Conservation (phyloP, 2,888 invertebrate species). For the Nebria salina region DNA sequence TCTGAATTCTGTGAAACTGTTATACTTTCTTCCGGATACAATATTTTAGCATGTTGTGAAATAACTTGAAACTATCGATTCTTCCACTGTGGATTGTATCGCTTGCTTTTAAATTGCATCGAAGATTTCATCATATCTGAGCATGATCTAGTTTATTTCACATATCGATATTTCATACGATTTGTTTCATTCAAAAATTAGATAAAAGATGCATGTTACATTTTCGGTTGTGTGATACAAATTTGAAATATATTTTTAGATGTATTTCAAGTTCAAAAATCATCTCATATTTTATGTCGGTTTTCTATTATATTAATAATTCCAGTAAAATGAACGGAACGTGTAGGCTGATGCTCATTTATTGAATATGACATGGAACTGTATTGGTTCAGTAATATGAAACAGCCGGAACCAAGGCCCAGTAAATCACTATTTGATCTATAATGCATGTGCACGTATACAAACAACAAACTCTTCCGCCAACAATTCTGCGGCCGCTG, state of each 20-base stretch:
- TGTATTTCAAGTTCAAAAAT: no score
- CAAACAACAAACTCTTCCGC: not conserved
- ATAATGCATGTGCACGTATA: constrained; percentile 4
- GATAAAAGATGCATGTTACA: no score
- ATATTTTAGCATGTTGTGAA: not conserved
- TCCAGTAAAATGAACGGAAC: not conserved
- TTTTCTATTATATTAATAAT: not conserved
- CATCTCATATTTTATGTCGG: no score
- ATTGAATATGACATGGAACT: not conserved
- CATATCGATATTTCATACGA: no score
- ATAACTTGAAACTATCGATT: not conserved
- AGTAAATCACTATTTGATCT: constrained; percentile 16
- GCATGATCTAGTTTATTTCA: not conserved
- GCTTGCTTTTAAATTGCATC: not conserved
- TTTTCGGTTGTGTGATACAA: no score
- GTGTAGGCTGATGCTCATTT: not conserved
- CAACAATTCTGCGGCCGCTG: not conserved
- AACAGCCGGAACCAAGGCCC: not conserved
- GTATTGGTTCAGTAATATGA: not conserved
- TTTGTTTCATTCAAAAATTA: no score
- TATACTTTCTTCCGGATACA: constrained; percentile 1
- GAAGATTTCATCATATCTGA: not conserved
- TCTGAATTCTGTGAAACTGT: not conserved
- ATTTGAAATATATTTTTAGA: no score
- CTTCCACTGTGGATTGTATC: not conserved